phyloP scores from a whole-genome alignment of 2,113 vertebrate species.

The Pantherophis guttatus region DNA sequence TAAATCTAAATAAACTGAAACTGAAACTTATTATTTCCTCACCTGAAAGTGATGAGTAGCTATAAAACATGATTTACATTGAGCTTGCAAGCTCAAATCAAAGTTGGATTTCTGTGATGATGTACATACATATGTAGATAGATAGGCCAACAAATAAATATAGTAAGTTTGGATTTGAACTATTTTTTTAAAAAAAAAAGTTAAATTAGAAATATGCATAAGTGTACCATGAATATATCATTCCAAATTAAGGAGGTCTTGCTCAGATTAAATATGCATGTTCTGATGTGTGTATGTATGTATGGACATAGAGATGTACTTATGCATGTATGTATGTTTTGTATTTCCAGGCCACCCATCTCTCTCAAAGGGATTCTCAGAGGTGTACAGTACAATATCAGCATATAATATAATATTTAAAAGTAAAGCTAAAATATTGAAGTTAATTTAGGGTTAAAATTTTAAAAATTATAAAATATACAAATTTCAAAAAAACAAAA shows the following conservation, averaged over 20 bases:
- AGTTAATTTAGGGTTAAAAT: background rate
- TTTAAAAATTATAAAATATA: too few species aligned
- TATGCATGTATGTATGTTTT: background rate
- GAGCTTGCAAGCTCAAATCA: background rate
- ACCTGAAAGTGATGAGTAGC: background rate
- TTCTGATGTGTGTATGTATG: background rate
- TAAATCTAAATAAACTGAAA: too few species aligned
- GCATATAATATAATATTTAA: background rate
- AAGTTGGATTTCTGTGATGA: background rate
- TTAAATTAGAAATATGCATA: background rate
- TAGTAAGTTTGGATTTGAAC: background rate
- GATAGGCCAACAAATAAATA: background rate
- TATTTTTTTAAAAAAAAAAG: background rate
- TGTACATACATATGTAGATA: background rate
- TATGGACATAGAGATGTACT: too few species aligned
- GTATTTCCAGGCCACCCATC: background rate
- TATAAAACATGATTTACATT: background rate
- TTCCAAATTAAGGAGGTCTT: background rate
- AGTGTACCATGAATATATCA: background rate
- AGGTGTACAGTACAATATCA: background rate
- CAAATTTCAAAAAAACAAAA: too few species aligned
- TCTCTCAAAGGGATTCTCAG: background rate
- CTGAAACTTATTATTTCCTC: background rate
- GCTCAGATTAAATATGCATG: background rate
- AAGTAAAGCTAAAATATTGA: background rate